phyloP scores from a whole-genome alignment of 2,888 invertebrate genomes.

The Idaea dimidiata region DNA sequence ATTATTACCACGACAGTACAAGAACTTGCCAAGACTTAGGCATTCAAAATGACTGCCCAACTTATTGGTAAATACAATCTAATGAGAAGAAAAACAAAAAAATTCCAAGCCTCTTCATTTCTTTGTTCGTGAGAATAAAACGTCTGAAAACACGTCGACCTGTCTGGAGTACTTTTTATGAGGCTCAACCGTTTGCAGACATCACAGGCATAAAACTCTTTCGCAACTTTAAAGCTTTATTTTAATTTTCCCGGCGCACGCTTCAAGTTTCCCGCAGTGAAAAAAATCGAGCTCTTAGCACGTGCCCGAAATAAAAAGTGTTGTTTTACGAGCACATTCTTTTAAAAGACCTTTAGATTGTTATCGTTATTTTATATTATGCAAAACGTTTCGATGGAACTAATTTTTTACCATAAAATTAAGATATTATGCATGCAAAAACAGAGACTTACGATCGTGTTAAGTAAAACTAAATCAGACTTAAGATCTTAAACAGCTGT shows the following conservation, averaged over 20 bases:
- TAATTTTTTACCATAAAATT: not conserved
- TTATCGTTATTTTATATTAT: constrained; percentile 31
- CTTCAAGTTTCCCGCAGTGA: constrained; percentile 46
- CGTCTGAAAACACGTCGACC: constrained; percentile 61
- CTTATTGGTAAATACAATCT: constrained; percentile 31
- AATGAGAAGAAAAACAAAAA: constrained; percentile 52
- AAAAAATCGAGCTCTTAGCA: constrained; percentile 58
- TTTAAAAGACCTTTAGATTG: constrained; percentile 38
- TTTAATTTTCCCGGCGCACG: constrained; percentile 72
- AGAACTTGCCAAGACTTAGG: constrained; percentile 5
- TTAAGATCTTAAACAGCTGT: not conserved
- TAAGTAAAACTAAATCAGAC: not conserved
- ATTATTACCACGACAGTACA: constrained; percentile 2
- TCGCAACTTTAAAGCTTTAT: constrained; percentile 72
- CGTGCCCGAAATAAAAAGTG: constrained; percentile 61
- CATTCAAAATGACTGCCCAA: constrained; percentile 16
- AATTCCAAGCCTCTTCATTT: constrained; percentile 27
- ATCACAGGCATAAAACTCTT: constrained; percentile 59
- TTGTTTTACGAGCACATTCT: constrained; percentile 48
- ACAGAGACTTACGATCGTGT: not conserved
- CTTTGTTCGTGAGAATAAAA: constrained; percentile 51
- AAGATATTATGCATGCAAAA: not conserved
- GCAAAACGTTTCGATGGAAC: constrained; percentile 8
- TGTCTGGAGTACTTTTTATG: constrained; percentile 65
- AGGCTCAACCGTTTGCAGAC: constrained; percentile 51